These are phyloP conservation scores for Myrmecobius fasciatus DNA, from an alignment of 2,113 vertebrate genomes.

Conservation along the genomic window DNA sequence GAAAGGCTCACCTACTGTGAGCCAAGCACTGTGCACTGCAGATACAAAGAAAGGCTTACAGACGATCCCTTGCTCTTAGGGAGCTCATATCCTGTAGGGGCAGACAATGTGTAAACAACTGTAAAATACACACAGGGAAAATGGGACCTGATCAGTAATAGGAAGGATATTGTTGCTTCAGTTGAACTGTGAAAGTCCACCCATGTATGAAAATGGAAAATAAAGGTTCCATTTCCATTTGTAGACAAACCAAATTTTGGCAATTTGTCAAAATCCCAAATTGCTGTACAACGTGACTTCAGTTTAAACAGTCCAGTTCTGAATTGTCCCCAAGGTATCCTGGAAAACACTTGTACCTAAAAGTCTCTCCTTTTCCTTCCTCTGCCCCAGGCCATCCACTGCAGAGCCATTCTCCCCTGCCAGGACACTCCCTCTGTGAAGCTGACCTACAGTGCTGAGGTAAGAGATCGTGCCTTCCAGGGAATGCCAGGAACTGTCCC, in stretches of 20 bases:
- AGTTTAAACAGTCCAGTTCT: neutral
- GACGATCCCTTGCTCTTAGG: neutral
- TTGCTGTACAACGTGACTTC: constrained; percentile 2
- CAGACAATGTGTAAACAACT: neutral
- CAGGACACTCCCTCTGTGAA: constrained; percentile 97
- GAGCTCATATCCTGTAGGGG: neutral
- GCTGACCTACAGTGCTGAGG: constrained; percentile 96
- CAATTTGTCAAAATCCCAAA: constrained; percentile 7
- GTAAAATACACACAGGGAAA: neutral
- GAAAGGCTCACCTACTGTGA: neutral
- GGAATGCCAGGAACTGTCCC: neutral
- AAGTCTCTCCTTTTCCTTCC: neutral
- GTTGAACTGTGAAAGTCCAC: neutral
- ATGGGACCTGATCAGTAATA: neutral
- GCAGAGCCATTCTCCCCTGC: constrained; percentile 95
- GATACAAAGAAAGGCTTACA: no score
- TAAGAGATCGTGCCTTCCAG: constrained; percentile 68
- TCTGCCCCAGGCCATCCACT: constrained; percentile 90
- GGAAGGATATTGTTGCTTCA: neutral
- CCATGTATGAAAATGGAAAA: neutral
- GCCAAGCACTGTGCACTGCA: neutral
- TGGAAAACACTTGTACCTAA: neutral
- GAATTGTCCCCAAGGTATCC: no score
- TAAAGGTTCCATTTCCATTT: neutral
- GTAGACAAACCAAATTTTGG: neutral